Percentiles rank a stretch among this genome's conserved stretches.
Evolutionary conservation across 1,140 invertebrate species (phyloP).

Genomic region (Grapholita molesta): DNA sequence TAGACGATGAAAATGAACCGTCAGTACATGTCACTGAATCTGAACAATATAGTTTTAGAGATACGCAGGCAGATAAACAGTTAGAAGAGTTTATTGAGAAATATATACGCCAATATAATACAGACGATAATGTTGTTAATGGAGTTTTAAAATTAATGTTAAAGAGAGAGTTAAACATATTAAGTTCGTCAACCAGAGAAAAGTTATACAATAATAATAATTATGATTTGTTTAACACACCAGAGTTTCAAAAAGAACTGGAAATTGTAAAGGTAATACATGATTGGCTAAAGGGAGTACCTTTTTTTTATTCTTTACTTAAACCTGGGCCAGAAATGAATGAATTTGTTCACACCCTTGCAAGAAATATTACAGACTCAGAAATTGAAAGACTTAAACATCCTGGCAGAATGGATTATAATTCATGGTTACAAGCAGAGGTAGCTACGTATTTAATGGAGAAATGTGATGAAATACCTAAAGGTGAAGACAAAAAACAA

Average conservation of each 20-base stretch:
- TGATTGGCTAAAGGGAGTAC: slow-evolving; percentile 42
- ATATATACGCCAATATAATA: slow-evolving; percentile 37
- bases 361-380: slow-evolving; percentile 35
- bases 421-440: slow-evolving; percentile 24
- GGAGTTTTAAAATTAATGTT: slow-evolving; percentile 33
- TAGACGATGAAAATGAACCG: not conserved
- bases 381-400: slow-evolving; percentile 28
- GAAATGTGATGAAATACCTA: slow-evolving; percentile 30
- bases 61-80: slow-evolving; percentile 26
- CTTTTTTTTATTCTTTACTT: slow-evolving; percentile 34
- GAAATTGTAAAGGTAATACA: slow-evolving; percentile 42
- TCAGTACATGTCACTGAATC: too few relatives aligned
- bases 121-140: slow-evolving; percentile 31
- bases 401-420: slow-evolving; percentile 29
- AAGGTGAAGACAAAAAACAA: slow-evolving; percentile 39
- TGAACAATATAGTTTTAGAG: not conserved
- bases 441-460: slow-evolving; percentile 26
- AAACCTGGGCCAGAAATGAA: slow-evolving; percentile 23
- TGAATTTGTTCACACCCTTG: slow-evolving; percentile 37
- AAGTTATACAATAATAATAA: slow-evolving; percentile 22
- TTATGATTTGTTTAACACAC: slow-evolving; percentile 18
- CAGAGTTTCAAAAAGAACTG: slow-evolving; percentile 35
- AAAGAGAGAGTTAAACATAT: slow-evolving; percentile 35
- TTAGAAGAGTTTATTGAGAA: slow-evolving; percentile 39
- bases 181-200: slow-evolving; percentile 27